Evolutionary conservation across 2,888 invertebrate species (phyloP), one percentile per base, ranked within the genome.

Genomic region (Pheosia tremula): DNA sequence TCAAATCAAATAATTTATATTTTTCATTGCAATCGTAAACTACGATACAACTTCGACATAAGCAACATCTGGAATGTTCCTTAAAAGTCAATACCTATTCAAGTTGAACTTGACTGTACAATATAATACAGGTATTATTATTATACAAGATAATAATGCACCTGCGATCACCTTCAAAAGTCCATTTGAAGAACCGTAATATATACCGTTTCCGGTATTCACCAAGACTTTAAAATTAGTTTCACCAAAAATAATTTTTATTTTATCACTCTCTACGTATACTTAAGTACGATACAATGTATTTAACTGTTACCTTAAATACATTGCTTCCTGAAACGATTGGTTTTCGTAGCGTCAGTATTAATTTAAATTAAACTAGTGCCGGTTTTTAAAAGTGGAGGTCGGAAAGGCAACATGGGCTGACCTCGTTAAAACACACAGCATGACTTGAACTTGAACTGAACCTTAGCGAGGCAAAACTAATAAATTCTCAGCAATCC

Each of bases 391-490:
- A 54, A 64, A 55, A 57, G 62, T 57, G 67, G 61, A 69, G 67
- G 76, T 70, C 72, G 69, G 54, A 62, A 67, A 62, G 61, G 64
- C 61, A 55, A 57, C 38, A 58, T 45, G 49, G 58, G 56, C 57
- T 64, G 76, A 67, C 74, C 74, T 65, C 76, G 69, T 68, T 74
- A 60, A 59, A 36, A 24, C 57, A 47, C 60, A 61, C 63, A 64
- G 59, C 59, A 57, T 36, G 57, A 72, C 75, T 70, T 76, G 74
- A 74, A 75, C 74, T 72, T 72, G 74, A 67, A 68, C 64, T 60
- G 57, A 64, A 63, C 60, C 59, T 57, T 36, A 59, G n/a, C 52
- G 45, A 62, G 39, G 39, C 13, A 39, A 39, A 53, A 53, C 37
- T 36, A 6, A 39, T 55, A 39, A 55, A 39, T 39, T 55, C 36